phyloP scores from a whole-genome alignment of 2,797 vertebrate species.

The Stomatorhinus walkeri region DNA sequence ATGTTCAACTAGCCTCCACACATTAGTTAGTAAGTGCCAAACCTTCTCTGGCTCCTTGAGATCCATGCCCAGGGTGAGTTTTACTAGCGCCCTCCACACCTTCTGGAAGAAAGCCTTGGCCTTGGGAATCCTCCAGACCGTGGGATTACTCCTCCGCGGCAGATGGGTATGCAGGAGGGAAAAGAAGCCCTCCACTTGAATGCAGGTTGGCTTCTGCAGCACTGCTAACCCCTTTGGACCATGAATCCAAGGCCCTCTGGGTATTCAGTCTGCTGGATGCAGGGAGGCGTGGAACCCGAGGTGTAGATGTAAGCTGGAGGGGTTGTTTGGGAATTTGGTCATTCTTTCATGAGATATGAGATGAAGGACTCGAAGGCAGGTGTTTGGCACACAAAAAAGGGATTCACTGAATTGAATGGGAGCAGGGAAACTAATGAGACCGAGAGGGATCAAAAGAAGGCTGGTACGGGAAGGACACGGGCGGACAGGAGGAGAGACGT shows the following conservation, averaged over 20 bases:
- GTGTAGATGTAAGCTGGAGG: background rate
- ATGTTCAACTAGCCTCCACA: background rate
- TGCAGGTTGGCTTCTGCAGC: background rate
- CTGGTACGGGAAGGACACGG: background rate
- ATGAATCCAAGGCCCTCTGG: background rate
- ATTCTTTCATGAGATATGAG: background rate
- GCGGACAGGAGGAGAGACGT: background rate
- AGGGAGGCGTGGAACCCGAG: background rate
- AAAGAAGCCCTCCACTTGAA: background rate
- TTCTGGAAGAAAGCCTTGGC: background rate
- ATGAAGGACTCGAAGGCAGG: background rate
- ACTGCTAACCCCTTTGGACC: background rate
- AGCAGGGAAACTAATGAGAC: background rate
- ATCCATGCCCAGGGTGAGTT: background rate
- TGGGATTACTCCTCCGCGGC: background rate
- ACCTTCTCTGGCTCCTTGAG: background rate
- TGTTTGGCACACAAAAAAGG: background rate
- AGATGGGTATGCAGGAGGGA: background rate
- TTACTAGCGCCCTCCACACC: background rate
- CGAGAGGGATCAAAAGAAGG: background rate
- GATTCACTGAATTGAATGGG: background rate
- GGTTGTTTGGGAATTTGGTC: background rate
- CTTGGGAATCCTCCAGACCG: background rate
- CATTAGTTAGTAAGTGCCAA: background rate
- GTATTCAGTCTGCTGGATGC: background rate